Evolutionary conservation across 2,797 vertebrate genomes (phyloP).

Genomic region (Scolopax bukidnonensis): DNA sequence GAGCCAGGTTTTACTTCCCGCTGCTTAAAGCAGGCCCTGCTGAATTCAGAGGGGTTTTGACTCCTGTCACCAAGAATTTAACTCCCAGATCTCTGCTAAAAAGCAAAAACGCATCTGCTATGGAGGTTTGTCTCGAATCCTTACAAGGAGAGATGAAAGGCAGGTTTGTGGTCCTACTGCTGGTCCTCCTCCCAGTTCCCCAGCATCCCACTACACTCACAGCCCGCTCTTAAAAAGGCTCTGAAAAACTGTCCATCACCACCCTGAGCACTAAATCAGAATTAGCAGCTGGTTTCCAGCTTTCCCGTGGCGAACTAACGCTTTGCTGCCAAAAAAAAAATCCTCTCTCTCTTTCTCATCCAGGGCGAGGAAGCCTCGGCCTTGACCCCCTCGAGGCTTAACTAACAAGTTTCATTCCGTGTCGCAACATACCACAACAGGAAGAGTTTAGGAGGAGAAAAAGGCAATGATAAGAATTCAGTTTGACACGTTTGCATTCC

Average conservation of each 20-base stretch:
- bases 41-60: neutral
- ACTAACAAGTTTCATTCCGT: neutral
- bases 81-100: neutral
- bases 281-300: neutral
- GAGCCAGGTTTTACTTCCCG: neutral
- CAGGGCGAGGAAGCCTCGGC: neutral
- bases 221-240: neutral
- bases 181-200: neutral
- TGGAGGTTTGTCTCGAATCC: neutral
- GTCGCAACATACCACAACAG: neutral
- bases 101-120: neutral
- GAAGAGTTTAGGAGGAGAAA: neutral
- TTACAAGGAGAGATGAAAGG: neutral
- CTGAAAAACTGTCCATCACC: neutral
- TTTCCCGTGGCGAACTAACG: neutral
- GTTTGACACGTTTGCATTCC: neutral
- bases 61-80: neutral
- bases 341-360: neutral
- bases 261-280: fast-evolving
- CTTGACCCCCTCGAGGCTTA: neutral
- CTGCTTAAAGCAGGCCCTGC: neutral
- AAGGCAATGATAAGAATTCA: neutral
- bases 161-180: neutral
- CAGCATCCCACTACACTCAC: neutral
- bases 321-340: neutral